Evolutionary conservation across 1,140 invertebrate species (phyloP).

Genomic region (Ips typographus): DNA sequence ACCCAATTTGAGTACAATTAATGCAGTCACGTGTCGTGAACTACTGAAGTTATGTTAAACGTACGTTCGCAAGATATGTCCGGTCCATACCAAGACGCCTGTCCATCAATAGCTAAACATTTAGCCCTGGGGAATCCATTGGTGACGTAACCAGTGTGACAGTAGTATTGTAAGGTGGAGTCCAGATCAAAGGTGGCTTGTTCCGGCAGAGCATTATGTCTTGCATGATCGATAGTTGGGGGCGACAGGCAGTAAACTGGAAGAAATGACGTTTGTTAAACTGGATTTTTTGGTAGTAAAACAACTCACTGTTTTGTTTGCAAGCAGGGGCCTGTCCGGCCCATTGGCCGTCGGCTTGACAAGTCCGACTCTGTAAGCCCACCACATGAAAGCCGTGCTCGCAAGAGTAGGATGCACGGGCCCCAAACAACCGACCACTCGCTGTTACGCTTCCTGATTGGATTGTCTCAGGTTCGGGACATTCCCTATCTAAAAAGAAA

Average conservation of each 20-base stretch:
- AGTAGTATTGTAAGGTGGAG: conserved; percentile 86
- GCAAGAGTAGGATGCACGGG: conserved; percentile 81
- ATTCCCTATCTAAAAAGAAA: conserved; percentile 73
- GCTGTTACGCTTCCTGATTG: conserved; percentile 70
- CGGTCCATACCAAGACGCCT: conserved; percentile 81
- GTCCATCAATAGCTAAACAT: conserved; percentile 85
- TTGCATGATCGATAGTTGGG: conserved; percentile 82
- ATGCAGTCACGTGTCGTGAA: too few species aligned
- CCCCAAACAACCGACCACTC: conserved; percentile 75
- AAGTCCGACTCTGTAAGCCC: conserved; percentile 79
- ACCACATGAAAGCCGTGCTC: conserved; percentile 84
- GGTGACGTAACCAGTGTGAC: conserved; percentile 84
- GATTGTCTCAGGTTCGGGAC: conserved; percentile 72
- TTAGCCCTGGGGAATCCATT: conserved; percentile 84
- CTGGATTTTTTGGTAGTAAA: too few species aligned
- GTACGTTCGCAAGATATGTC: conserved; percentile 93
- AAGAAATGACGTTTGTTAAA: too few species aligned
- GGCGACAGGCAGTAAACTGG: conserved; percentile 87
- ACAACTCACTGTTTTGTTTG: conserved; percentile 82
- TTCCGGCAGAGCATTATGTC: conserved; percentile 79
- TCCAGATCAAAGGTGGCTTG: conserved; percentile 82
- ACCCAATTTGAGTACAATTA: too few species aligned
- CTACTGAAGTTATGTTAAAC: too few species aligned
- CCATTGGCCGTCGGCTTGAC: conserved; percentile 92
- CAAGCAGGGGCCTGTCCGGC: conserved; percentile 83